Conservation (phyloP, 1,140 invertebrate species). For the Hydropsyche tenuis region DNA sequence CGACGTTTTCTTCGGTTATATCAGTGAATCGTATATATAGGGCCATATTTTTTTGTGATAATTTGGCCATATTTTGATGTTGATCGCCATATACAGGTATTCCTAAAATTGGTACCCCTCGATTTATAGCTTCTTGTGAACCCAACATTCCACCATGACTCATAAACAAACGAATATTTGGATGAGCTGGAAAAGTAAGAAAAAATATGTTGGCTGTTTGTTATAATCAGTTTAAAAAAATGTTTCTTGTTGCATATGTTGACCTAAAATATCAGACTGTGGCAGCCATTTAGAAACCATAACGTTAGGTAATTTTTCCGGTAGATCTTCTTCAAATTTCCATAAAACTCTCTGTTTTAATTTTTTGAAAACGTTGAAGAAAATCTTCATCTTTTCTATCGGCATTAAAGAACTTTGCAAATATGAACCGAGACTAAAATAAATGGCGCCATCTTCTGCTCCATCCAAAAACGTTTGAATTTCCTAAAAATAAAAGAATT, state of each 20-base stretch:
- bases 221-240: too few species aligned
- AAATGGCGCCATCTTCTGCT: slow-evolving; percentile 65
- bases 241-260: too few species aligned
- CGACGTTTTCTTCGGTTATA: slow-evolving; percentile 54
- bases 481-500: slow-evolving; percentile 55
- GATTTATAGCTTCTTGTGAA: slow-evolving; percentile 66
- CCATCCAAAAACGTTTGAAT: slow-evolving; percentile 64
- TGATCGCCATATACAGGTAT: slow-evolving; percentile 71
- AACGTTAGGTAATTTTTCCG: slow-evolving; percentile 65
- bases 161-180: slow-evolving; percentile 67
- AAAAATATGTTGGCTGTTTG: too few species aligned
- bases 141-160: slow-evolving; percentile 70
- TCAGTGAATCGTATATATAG: slow-evolving; percentile 53
- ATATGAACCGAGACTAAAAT: slow-evolving; percentile 65
- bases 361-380: slow-evolving; percentile 60
- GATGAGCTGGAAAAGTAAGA: slow-evolving; percentile 59
- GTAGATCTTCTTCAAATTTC: slow-evolving; percentile 69
- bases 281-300: slow-evolving; percentile 71
- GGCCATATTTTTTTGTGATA: slow-evolving; percentile 53
- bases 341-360: slow-evolving; percentile 69
- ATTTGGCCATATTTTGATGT: slow-evolving; percentile 57
- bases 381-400: slow-evolving; percentile 61
- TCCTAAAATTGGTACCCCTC: slow-evolving; percentile 68
- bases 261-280: slow-evolving; percentile 73
- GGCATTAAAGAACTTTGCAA: slow-evolving; percentile 61